Evolutionary conservation across 2,797 vertebrate species (phyloP).

Genomic region (Sebastes oblongus): DNA sequence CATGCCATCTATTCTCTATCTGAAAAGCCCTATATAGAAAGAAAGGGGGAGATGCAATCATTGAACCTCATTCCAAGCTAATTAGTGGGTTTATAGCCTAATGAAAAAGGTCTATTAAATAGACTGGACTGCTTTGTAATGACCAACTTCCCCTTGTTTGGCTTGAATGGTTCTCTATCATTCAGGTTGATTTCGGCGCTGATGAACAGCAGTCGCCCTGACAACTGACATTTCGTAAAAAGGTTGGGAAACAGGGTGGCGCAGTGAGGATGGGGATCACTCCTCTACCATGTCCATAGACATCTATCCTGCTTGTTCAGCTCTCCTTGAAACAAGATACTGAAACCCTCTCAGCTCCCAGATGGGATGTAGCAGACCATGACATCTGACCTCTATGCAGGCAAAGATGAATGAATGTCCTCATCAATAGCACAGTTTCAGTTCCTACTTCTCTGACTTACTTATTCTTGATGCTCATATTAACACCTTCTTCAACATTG

Average conservation of each 20-base stretch:
- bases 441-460: not conserved
- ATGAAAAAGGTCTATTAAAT: conserved; percentile 22
- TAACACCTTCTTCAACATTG: not conserved
- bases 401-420: conserved; percentile 4
- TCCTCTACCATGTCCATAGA: not conserved
- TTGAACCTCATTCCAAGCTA: conserved; percentile 21
- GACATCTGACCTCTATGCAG: conserved; percentile 16
- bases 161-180: conserved; percentile 11
- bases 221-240: conserved; percentile 26
- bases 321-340: conserved; percentile 23
- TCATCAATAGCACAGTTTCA: not conserved
- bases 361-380: conserved; percentile 27
- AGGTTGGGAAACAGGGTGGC: not conserved
- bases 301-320: conserved; percentile 15
- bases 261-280: not conserved
- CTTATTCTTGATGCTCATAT: not conserved
- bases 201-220: not conserved
- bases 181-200: conserved; percentile 21
- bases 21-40: not conserved
- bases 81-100: conserved; percentile 38
- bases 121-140: conserved; percentile 19
- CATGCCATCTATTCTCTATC: not conserved
- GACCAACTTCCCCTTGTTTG: conserved; percentile 17
- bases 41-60: not conserved
- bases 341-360: conserved; percentile 13